Evolutionary conservation across 30 jellyfish, hydroid and myxozoan species (phyloP).

Genomic region (Aurelia aurita complex sp. Pacific): DNA sequence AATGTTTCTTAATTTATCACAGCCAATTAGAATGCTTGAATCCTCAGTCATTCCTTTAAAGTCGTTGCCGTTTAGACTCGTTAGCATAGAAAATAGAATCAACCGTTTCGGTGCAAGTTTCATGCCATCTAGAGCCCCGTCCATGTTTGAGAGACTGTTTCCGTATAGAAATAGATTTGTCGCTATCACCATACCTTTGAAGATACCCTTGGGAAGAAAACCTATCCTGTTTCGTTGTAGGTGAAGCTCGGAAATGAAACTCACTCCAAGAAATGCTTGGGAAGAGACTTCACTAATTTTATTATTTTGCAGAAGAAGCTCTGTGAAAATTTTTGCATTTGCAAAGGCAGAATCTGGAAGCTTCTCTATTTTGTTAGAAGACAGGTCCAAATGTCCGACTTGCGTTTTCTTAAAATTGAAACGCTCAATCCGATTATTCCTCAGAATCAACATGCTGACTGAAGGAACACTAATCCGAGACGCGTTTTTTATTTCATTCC

Average conservation of each 20-base stretch:
- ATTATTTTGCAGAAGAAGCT: slow-evolving; percentile 35
- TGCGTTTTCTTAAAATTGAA: not conserved
- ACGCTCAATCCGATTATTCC: slow-evolving; percentile 20
- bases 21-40: slow-evolving; percentile 17
- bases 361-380: slow-evolving; percentile 11
- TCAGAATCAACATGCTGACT: not conserved
- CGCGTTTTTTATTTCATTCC: slow-evolving; percentile 12
- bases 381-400: slow-evolving; percentile 13
- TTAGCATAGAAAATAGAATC: slow-evolving; percentile 22
- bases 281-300: slow-evolving; percentile 27
- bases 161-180: slow-evolving; percentile 25
- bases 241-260: not conserved
- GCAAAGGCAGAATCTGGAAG: slow-evolving; percentile 38
- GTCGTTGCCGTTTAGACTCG: not conserved
- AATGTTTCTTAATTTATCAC: slow-evolving; percentile 26
- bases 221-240: slow-evolving; percentile 22
- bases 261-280: slow-evolving; percentile 47
- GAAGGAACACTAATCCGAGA: not conserved
- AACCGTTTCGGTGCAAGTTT: slow-evolving; percentile 24
- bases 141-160: slow-evolving; percentile 9
- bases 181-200: slow-evolving; percentile 9
- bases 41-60: slow-evolving; percentile 8
- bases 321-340: not conserved
- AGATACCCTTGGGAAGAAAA: slow-evolving; percentile 15
- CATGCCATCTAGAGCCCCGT: slow-evolving; percentile 44